Base-by-base conservation (phyloP, 2,113 vertebrate species). In the Rallus limicola region DNA sequence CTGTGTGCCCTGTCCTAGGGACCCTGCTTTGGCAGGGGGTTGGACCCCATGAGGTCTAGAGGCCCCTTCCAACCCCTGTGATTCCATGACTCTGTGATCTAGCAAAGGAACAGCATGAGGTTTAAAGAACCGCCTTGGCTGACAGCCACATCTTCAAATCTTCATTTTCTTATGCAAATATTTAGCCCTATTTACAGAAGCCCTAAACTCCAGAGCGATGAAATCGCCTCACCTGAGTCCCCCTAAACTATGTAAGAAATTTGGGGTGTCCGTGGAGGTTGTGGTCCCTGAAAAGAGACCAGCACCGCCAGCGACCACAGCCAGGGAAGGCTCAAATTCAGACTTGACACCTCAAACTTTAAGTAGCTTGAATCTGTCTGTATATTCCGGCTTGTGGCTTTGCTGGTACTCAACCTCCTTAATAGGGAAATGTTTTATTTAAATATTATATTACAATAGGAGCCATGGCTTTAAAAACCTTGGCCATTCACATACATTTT, bases 271-370 rank as follows among this genome's bases (percentile, higher is more conserved):
- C 24, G 10, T 3, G 1, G 50, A 53, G 16, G 6, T 46, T 15
- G 16, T 38, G 28, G 31, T n/a, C 38, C 10, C 19, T 38, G 28
- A 23, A 85, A 79, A 5, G 46, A 82, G 46, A 18, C 8, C 2
- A 8, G 48, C 38, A 4, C 44, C 24, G 10, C 56, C 17, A 34
- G 36, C 1, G 0, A 4, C 29, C 0, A 0, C 2, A 2, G 65
- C 53, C 3, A 1, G 10, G 50, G 44, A 78, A 58, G 36, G 42
- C 26, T 86, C n/a, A 28, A 36, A 19, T 52, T 72, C 38, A 59
- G 63, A 25, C 31, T 40, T 3, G 1, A 46, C 31, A 48, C 48
- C 33, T 76, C 72, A 79, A 68, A 72, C 25, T 16, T 60, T 68
- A 31, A 86, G 21, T 48, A 46, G 52, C 28, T 46, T 29, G 28